Evolutionary conservation across 1,140 invertebrate species (phyloP).

Genomic region (Berghia stephanieae): DNA sequence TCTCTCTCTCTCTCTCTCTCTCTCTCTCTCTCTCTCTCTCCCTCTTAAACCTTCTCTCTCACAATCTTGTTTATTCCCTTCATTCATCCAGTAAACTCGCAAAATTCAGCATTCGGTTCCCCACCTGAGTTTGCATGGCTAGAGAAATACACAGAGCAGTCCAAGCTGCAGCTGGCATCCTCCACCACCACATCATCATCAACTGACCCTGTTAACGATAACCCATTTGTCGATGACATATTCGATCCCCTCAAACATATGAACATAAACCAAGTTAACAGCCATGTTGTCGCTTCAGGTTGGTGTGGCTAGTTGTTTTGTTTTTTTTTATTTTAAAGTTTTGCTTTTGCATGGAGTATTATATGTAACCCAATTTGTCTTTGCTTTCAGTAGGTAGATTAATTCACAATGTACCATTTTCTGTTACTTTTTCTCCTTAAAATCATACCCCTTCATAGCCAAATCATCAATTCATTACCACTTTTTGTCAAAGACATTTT

Average conservation of each 20-base stretch:
- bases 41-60: not conserved
- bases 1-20: not conserved
- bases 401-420: not conserved
- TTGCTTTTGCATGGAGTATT: not conserved
- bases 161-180: not conserved
- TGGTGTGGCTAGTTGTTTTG: constrained; percentile 23
- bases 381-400: not conserved
- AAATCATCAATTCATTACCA: no score
- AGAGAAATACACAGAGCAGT: constrained; percentile 42
- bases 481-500: no score
- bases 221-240: constrained; percentile 56
- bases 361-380: not conserved
- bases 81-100: constrained; percentile 51
- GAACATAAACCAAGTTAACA: constrained; percentile 50
- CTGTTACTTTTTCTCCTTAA: not conserved
- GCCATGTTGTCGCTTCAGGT: constrained; percentile 69
- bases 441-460: no score
- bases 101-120: constrained; percentile 59
- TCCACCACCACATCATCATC: not conserved
- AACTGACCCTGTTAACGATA: constrained; percentile 32
- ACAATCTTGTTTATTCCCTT: constrained; percentile 19
- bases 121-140: constrained; percentile 66
- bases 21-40: not conserved
- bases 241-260: constrained; percentile 60
- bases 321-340: not conserved